Base-by-base conservation (phyloP, 30 jellyfish, hydroid and myxozoan genomes). In the Aurelia coerulea region DNA sequence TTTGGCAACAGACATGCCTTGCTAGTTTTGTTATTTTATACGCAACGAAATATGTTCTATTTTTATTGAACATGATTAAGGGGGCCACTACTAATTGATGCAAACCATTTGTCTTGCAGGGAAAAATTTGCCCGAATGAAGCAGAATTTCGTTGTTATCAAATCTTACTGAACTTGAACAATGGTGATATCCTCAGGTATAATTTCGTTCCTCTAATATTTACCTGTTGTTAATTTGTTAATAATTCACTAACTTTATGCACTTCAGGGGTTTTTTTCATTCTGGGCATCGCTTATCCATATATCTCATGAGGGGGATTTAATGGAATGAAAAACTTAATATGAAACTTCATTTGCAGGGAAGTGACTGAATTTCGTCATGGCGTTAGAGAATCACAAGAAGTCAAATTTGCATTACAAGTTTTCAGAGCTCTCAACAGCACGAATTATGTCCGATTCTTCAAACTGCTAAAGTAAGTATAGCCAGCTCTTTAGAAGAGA, bases 61-160 rank as follows among this genome's bases (percentile, higher is more conserved):
- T 3, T 9, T 46, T 46, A 46, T 46, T 46, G 6, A 6, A 5
- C 15, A 6, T 9, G 1, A 7, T 5, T 46, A 0, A 4, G 2
- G n/a, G 2, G 13, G 14, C 56, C 14, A 4, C 56, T 46, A 7
- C 1, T 6, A 14, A 46, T 46, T 46, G 14, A 6, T 46, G 15
- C 14, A 46, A 46, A 6, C 8, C 53, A 18, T 9, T 42, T 73
- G 2, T 62, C 64, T 79, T 71, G 41, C 75, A 92, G 98, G 87
- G 90, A 11, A 74, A 58, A 3, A 62, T 68, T 13, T 92, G 97
- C 65, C 87, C 75, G 63, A 89, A 89, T 76, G 99, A 94, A 76
- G 92, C 97, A 12, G 99, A 94, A 81, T 94, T 94, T 80, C 96
- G 99, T 2, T 76, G 97, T 78, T 94, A 94, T 77, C 99, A 94